Evolutionary conservation across 2,797 vertebrate species (phyloP), one percentile per base, ranked within the genome.

Genomic region (Mormyrops boulengeri): DNA sequence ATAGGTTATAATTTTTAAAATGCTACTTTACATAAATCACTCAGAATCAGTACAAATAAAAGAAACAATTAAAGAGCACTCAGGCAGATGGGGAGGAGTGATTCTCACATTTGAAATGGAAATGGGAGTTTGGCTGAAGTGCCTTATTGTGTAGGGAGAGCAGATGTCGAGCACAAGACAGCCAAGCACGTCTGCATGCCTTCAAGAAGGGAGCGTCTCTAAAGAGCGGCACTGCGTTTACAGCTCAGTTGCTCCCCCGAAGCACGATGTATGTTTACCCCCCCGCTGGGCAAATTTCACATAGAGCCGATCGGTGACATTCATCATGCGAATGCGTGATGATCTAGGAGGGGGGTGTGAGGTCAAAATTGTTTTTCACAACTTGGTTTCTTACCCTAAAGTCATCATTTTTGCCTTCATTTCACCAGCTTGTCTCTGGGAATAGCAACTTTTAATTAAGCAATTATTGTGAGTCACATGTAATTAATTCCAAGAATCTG

Each of bases 401-500:
- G 49, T 86, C 47, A 9, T 86, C 17, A 55, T 34, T 85, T 34
- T 85, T 88, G 47, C 47, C 50, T 77, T 22, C 57, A 17, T 85
- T 88, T n/a, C 73, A 82, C 89, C 47, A n/a, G 50, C 49, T 49
- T 55, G 44, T 60, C 84, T 55, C 53, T 85, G 60, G 52, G 77
- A 91, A 90, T 90, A 88, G 80, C 49, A 86, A 89, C 69, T 89
- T 90, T 91, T 88, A 91, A 91, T 91, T 53, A 88, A 90, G 85
- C 90, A 89, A 89, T 90, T 90, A 88, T 69, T 57, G 87, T 12
- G 26, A 89, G 87, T 88, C 85, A 87, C 89, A 91, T 90, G 62
- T 89, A 90, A 89, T 91, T 90, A 89, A 91, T 91, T 90, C 89
- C 69, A 90, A 89, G 77, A 89, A 90, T 91, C 89, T 90, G 85